Evolutionary conservation across 2,797 vertebrate genomes (phyloP).

Genomic region (Pseudomugil gertrudae): DNA sequence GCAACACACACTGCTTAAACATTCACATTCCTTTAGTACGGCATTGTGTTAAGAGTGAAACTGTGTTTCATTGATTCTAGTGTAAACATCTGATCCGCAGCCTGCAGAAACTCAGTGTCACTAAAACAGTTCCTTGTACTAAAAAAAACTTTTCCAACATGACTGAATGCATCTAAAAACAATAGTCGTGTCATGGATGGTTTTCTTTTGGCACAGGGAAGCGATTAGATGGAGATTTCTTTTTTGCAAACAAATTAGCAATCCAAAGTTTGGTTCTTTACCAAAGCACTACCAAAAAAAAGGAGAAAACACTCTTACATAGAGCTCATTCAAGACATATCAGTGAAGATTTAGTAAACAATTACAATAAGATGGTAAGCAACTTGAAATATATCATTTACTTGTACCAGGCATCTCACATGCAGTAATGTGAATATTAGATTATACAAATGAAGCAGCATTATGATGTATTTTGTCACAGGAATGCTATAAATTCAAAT

Average conservation of each 20-base stretch:
- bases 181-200: neutral
- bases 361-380: too few species aligned
- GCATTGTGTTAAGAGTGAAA: too few species aligned
- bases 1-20: constrained; percentile 25
- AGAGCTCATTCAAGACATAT: too few species aligned
- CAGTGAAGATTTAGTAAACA: too few species aligned
- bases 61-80: constrained; percentile 28
- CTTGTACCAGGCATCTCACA: neutral
- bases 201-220: neutral
- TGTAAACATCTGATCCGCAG: constrained; percentile 29
- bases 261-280: neutral
- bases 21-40: constrained; percentile 10
- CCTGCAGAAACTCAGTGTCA: constrained; percentile 7
- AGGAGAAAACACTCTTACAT: too few species aligned
- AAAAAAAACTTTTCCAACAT: neutral
- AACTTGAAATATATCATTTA: neutral
- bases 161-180: too few species aligned
- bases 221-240: neutral
- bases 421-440: too few species aligned
- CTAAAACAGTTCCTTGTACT: constrained; percentile 8
- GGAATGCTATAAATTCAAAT: neutral
- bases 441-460: neutral
- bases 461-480: neutral
- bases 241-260: neutral
- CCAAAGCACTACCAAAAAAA: too few species aligned